A percentile compares a stretch with the other conserved stretches of the same genome.
phyloP scores from a whole-genome alignment of 2,797 vertebrate species.

The Galagoides demidoff region DNA sequence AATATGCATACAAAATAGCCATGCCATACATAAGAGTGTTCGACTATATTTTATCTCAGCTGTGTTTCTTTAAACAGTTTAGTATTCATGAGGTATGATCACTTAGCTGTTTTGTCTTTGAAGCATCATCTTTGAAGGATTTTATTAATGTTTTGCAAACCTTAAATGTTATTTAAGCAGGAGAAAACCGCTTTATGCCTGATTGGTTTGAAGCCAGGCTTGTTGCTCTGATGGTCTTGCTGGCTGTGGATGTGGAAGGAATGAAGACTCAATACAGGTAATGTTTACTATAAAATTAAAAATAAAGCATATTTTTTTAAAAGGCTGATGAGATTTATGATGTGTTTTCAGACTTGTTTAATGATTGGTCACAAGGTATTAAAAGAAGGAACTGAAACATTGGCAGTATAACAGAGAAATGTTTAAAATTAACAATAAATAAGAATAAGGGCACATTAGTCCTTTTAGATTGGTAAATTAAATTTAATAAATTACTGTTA shows the following conservation, averaged over 20 bases:
- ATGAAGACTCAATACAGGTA: slow-evolving; percentile 83
- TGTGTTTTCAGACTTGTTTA: background rate
- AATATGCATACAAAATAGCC: background rate
- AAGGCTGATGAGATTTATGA: background rate
- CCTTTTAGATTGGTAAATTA: background rate
- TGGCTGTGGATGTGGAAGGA: slow-evolving; percentile 92
- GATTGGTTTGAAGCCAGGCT: slow-evolving; percentile 92
- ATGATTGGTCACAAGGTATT: background rate
- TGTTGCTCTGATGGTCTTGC: slow-evolving; percentile 90
- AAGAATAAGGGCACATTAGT: background rate
- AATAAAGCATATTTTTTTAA: background rate
- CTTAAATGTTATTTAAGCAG: slow-evolving; percentile 78
- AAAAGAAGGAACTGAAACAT: background rate
- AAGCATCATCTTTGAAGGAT: background rate
- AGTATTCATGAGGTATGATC: background rate
- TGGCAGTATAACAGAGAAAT: background rate
- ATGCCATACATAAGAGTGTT: accelerated
- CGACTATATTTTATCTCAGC: background rate
- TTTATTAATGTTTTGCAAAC: slow-evolving; percentile 71
- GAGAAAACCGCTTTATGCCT: slow-evolving; percentile 86
- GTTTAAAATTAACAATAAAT: background rate
- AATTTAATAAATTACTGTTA: background rate
- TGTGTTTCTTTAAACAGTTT: background rate
- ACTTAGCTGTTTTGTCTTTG: background rate
- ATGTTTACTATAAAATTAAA: slow-evolving; percentile 43